Evolutionary conservation across 2,113 vertebrate genomes (phyloP), one percentile per base, ranked within the genome.

Genomic region (Nesogale talazaci): DNA sequence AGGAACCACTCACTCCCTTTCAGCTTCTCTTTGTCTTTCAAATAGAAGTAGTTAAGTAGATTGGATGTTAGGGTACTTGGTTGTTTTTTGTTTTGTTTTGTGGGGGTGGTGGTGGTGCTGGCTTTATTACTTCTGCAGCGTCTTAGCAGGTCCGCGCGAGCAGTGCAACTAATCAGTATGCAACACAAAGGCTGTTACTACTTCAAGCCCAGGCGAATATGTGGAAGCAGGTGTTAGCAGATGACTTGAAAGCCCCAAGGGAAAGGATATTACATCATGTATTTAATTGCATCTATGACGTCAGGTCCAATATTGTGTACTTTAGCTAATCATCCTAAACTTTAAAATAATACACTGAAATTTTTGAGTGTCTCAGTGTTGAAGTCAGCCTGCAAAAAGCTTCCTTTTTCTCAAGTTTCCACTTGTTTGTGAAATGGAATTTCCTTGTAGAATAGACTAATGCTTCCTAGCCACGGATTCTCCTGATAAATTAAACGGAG

Each of bases 331-430:
- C 85, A 92, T 36, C 57, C 63, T 89, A 61, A 85, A 79, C 27
- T 86, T 82, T 69, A 59, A 94, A 95, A 87, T 87, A 92, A 56
- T 27, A 70, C 23, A 23, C 20, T 92, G 87, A 92, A 80, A 89
- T 86, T 86, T 86, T 86, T 83, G 67, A 59, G 57, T 70, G 59
- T 59, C 59, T 36, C 2, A 2, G 23, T 92, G 15, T 83, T 86
- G 70, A 86, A 69, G 46, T 72, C 40, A 34, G 22, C 72, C 57
- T 6, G 36, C 57, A 52, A 92, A 70, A 27, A 88, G 42, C 56
- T 93, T n/a, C 72, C 17, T 34, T 77, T 88, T 86, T 75, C 40
- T 89, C 61, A 90, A 61, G 36, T 38, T 85, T 81, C 84, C 89
- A 87, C 23, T 16, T 57, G 14, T 7, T 36, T 77, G 29, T 15